Conservation (phyloP, 2,797 vertebrate species). For the Kryptopterus vitreolus region DNA sequence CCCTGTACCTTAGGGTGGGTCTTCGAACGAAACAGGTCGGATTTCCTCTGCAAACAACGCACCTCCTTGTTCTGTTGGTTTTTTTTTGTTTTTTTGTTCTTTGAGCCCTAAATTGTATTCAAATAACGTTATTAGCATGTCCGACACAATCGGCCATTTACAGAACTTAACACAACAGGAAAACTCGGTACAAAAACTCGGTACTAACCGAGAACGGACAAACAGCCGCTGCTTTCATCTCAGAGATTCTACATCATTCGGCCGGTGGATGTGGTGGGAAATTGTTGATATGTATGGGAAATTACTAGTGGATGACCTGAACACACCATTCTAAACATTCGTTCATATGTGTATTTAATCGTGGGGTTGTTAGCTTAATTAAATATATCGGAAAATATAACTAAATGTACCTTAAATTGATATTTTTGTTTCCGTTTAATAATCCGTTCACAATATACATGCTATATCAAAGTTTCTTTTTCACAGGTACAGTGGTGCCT, state of each 20-base stretch:
- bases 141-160: constrained; percentile 32
- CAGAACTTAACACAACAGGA: constrained; percentile 53
- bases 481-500: too few relatives aligned
- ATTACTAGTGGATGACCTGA: constrained; percentile 12
- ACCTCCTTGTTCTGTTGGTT: constrained; percentile 17
- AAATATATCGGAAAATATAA: too few relatives aligned
- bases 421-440: too few relatives aligned
- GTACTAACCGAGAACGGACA: too few relatives aligned
- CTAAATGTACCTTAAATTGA: too few relatives aligned
- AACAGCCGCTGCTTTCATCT: constrained; percentile 63
- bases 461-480: too few relatives aligned
- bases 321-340: background rate
- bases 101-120: constrained; percentile 39
- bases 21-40: constrained; percentile 27
- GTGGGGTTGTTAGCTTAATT: too few relatives aligned
- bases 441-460: too few relatives aligned
- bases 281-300: constrained; percentile 56
- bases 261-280: constrained; percentile 66
- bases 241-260: constrained; percentile 51
- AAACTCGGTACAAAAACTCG: too few relatives aligned
- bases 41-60: constrained; percentile 42
- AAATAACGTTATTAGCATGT: constrained; percentile 32
- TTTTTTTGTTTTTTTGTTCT: too few relatives aligned
- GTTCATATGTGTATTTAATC: too few relatives aligned
- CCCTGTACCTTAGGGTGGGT: constrained; percentile 27